phyloP scores from a whole-genome alignment of 2,797 vertebrate species.

The Centropyge bicolor region DNA sequence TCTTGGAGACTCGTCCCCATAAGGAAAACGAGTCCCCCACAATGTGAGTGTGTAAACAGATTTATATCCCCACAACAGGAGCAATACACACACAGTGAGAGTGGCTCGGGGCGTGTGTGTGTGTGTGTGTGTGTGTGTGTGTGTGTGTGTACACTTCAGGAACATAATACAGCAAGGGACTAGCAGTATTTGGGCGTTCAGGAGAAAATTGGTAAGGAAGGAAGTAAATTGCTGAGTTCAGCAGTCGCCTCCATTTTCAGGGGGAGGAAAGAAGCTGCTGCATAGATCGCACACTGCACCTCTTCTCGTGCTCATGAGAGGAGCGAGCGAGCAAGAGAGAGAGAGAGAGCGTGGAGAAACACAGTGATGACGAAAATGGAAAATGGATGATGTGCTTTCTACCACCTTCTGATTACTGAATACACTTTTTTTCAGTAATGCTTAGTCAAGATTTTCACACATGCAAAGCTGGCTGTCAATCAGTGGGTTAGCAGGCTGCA shows the following conservation, averaged over 20 bases:
- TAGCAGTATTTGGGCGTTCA: conserved; percentile 36
- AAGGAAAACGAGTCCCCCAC: no score
- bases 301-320: conserved; percentile 15
- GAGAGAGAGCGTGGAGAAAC: background rate
- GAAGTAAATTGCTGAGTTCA: conserved; percentile 73
- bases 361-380: conserved; percentile 9
- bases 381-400: conserved; percentile 23
- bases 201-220: conserved; percentile 54
- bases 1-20: no score
- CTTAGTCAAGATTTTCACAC: background rate
- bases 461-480: background rate
- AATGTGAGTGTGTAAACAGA: no score
- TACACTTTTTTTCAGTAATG: background rate
- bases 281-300: conserved; percentile 46
- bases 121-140: no score
- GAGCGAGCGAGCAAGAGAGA: background rate
- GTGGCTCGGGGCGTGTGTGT: no score
- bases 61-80: no score
- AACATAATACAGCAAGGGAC: conserved; percentile 31
- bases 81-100: no score
- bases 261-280: conserved; percentile 44
- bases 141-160: conserved; percentile 19
- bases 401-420: background rate
- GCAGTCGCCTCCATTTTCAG: conserved; percentile 67
- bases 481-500: background rate